Evolutionary conservation across 2,888 invertebrate genomes (phyloP).

Genomic region (Hoplodrina blanda): DNA sequence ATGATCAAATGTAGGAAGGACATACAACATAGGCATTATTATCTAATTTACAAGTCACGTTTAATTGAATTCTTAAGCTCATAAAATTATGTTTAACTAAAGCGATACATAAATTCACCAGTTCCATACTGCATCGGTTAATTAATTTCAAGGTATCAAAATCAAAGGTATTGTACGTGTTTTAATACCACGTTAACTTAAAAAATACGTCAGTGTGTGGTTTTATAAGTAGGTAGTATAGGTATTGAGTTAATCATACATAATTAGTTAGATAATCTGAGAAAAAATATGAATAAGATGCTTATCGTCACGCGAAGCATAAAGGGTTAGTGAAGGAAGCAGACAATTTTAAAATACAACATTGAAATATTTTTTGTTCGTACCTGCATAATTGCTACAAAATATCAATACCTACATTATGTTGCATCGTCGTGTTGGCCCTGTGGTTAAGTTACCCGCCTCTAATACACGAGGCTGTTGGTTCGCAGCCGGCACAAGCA

Average conservation of each 20-base stretch:
- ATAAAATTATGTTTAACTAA: slow-evolving; percentile 6
- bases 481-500: too few species aligned
- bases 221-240: slow-evolving; percentile 2
- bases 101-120: slow-evolving; percentile 4
- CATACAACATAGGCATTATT: background rate
- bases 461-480: too few species aligned
- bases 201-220: slow-evolving; percentile 23
- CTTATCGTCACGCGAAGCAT: slow-evolving; percentile 41
- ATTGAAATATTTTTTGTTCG: background rate
- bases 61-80: background rate
- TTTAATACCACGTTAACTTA: slow-evolving; percentile 12
- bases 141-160: slow-evolving; percentile 35
- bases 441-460: too few species aligned
- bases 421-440: too few species aligned
- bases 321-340: slow-evolving; percentile 30
- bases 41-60: slow-evolving; percentile 8
- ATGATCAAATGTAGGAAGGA: slow-evolving; percentile 6
- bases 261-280: slow-evolving; percentile 41
- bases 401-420: too few species aligned
- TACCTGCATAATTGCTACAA: background rate
- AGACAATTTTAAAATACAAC: slow-evolving; percentile 10
- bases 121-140: slow-evolving; percentile 3
- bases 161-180: slow-evolving; percentile 1
- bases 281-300: slow-evolving; percentile 43
- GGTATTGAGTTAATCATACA: slow-evolving; percentile 27